Conservation (phyloP, 2,113 vertebrate species). For the Cynoglossus semilaevis region DNA sequence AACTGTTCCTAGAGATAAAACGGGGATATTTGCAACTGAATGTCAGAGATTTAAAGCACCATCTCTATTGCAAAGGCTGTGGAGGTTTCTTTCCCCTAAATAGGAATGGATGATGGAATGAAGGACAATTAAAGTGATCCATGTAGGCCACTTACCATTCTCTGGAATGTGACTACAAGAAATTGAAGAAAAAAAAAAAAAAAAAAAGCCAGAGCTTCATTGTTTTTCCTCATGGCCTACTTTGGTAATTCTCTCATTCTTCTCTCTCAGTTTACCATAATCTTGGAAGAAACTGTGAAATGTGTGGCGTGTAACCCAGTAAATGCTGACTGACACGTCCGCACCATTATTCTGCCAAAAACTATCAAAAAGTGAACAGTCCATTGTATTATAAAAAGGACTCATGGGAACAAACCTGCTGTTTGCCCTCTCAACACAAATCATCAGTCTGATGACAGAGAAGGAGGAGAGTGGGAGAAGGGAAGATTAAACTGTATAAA, state of each 20-base stretch:
- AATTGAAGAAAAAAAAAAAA: conserved; percentile 31
- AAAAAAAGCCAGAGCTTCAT: conserved; percentile 29
- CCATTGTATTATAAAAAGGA: too few species aligned
- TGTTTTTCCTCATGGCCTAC: conserved; percentile 63
- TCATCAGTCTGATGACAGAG: too few species aligned
- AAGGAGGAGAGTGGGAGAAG: too few species aligned
- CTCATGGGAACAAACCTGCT: too few species aligned
- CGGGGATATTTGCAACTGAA: conserved; percentile 58
- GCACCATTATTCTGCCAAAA: neutral
- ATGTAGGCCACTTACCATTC: conserved; percentile 37
- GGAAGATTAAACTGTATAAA: conserved; percentile 42
- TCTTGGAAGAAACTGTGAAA: conserved; percentile 24
- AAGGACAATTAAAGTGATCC: conserved; percentile 51
- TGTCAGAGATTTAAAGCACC: conserved; percentile 49
- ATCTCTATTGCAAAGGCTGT: conserved; percentile 36
- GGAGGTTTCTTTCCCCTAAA: conserved; percentile 30
- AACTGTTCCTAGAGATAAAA: conserved; percentile 72
- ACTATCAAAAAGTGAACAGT: neutral
- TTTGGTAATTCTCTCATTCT: conserved; percentile 60
- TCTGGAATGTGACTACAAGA: conserved; percentile 63
- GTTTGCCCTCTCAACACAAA: too few species aligned
- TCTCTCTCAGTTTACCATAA: conserved; percentile 29
- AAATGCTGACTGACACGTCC: neutral
- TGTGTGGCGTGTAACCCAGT: neutral
- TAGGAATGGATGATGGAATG: conserved; percentile 21